These are phyloP conservation scores for Lochmaea crataegi DNA, from an alignment of 2,888 invertebrate genomes.

Conservation along the genomic window DNA sequence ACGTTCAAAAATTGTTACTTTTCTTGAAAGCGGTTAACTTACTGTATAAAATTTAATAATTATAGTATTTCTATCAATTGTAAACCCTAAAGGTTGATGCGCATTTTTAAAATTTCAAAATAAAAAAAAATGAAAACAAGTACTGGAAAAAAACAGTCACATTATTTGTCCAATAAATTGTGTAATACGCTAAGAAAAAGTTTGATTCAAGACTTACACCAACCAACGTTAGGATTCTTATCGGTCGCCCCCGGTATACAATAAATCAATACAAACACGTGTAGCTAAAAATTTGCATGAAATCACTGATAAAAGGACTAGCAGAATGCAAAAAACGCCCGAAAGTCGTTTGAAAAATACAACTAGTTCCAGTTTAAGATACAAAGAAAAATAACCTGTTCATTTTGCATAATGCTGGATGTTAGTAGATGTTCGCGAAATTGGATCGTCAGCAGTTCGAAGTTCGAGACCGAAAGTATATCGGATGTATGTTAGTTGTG, in stretches of 20 bases:
- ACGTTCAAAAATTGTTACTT: too few relatives aligned
- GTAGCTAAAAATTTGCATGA: conserved; percentile 29
- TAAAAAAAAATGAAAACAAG: too few relatives aligned
- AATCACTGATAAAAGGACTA: conserved; percentile 25
- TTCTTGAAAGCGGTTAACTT: too few relatives aligned
- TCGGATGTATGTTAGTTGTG: conserved; percentile 23
- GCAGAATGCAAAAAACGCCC: conserved; percentile 34
- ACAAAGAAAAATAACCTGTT: conserved; percentile 20
- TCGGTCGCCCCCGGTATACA: conserved; percentile 17
- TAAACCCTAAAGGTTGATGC: too few relatives aligned
- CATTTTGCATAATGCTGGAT: conserved; percentile 23
- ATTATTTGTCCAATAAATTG: too few relatives aligned
- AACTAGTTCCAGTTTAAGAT: conserved; percentile 32
- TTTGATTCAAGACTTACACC: too few relatives aligned
- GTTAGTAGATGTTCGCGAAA: conserved; percentile 24
- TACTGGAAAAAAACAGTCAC: too few relatives aligned
- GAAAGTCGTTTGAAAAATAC: conserved; percentile 31
- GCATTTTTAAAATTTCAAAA: too few relatives aligned
- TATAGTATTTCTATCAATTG: too few relatives aligned
- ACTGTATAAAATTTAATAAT: too few relatives aligned
- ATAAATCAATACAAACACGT: conserved; percentile 32
- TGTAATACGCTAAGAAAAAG: too few relatives aligned
- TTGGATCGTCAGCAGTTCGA: conserved; percentile 17
- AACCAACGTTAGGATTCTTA: too few relatives aligned
- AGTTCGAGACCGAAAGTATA: conserved; percentile 2